Conservation (phyloP, 2,797 vertebrate species). For the Picus viridis region DNA sequence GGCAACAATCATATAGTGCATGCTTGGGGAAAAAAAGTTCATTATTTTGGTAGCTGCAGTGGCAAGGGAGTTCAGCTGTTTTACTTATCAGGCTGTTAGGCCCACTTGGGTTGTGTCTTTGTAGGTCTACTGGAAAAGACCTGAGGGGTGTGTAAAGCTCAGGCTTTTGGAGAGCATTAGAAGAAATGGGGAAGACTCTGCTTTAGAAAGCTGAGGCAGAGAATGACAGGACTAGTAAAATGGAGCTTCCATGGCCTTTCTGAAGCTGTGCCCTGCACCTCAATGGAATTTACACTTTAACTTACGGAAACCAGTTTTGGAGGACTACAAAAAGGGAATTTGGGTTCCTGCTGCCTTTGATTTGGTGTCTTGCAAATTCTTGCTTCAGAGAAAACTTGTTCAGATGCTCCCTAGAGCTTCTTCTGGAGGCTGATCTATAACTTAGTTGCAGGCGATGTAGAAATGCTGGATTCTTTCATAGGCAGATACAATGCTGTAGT, state of each 20-base stretch:
- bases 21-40: not conserved
- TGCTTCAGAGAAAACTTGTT: not conserved
- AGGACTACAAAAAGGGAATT: not conserved
- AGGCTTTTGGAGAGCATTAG: not conserved
- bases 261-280: not conserved
- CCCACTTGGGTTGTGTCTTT: not conserved
- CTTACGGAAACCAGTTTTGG: not conserved
- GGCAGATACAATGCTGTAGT: accelerated
- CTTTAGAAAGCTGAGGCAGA: not conserved
- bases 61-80: not conserved
- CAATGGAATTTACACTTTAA: not conserved
- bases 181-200: not conserved
- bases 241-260: not conserved
- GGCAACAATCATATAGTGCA: not conserved
- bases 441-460: not conserved
- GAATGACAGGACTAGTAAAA: not conserved
- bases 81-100: accelerated
- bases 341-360: not conserved
- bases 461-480: not conserved
- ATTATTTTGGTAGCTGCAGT: not conserved
- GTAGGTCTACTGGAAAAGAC: not conserved
- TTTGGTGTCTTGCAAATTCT: not conserved
- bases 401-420: not conserved
- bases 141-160: not conserved
- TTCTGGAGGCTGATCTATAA: not conserved